Evolutionary conservation across 53 echinoderm and acorn worm species (phyloP).

Genomic region (Pentamera pediparva): DNA sequence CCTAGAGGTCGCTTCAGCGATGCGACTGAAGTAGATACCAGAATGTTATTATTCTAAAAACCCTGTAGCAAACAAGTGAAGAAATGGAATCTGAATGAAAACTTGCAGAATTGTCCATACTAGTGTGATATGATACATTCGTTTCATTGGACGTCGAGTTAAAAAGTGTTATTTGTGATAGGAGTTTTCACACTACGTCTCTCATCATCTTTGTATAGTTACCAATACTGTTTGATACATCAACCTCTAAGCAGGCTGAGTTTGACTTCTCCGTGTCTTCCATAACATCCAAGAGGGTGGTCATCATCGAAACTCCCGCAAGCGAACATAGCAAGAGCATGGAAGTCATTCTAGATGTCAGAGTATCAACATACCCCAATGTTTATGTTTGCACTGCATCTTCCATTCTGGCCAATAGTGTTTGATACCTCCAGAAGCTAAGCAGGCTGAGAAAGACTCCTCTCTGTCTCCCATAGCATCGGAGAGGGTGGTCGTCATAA

Average conservation of each 20-base stretch:
- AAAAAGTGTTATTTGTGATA: no score
- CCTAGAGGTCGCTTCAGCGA: no score
- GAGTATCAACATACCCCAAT: slow-evolving; percentile 54
- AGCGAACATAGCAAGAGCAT: background rate
- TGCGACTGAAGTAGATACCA: no score
- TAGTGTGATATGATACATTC: no score
- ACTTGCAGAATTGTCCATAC: no score
- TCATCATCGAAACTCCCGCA: background rate
- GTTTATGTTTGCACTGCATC: background rate
- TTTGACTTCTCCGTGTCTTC: background rate
- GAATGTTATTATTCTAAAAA: no score
- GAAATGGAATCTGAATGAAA: no score
- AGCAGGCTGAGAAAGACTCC: background rate
- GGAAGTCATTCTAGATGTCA: slow-evolving; percentile 40
- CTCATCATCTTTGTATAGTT: slow-evolving; percentile 23
- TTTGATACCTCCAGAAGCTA: background rate
- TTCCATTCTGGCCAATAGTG: background rate
- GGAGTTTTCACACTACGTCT: background rate
- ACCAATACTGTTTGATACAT: slow-evolving; percentile 25
- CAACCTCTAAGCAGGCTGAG: background rate
- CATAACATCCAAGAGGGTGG: slow-evolving; percentile 13
- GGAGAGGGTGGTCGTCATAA: no score
- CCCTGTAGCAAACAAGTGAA: no score
- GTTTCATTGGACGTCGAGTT: no score
- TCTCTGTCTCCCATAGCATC: no score